Base-by-base conservation (phyloP, 2,888 invertebrate genomes). In the Rhorus exstirpatorius region DNA sequence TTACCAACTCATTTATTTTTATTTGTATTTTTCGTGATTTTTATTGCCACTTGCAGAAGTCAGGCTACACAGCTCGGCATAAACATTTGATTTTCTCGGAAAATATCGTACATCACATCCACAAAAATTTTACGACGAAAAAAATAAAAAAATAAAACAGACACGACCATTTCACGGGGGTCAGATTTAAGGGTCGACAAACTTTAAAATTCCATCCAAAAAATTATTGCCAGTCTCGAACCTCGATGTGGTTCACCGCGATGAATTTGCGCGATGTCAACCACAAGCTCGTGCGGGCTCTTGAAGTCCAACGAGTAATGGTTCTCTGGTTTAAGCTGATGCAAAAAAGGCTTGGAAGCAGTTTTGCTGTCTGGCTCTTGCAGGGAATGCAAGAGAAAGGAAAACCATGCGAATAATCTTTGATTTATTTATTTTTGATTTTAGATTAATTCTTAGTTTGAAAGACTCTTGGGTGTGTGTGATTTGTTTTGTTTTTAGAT, bases 31-130 rank as follows among this genome's bases (percentile, higher is more conserved):
- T n/a, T n/a, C n/a, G n/a, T n/a, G n/a, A n/a, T n/a, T 82, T 82
- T 84, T 82, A 84, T 63, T 31, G 41, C 77, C 31, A 38, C 41
- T 46, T 41, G 72, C 55, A 44, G 65, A 49, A 70, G 44, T 51
- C 71, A 51, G 31, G 38, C 61, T 71, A 61, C 53, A 51, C 58
- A 68, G 53, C 31, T 75, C 55, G 38, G 31, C 46, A 72, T 46
- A 21, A 72, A 72, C 49, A 35, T 61, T 61, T 61, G 26, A 74
- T 74, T 61, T 61, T 74, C 49, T 24, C 14, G 35, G 41, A 65
- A 65, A 72, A 60, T n/a, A 14, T 67, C 65, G 35, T 67, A 26
- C 26, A 63, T 44, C 63, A 49, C 49, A 10, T 8, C 17, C 41
- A 35, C 2, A 8, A 61, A 44, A 44, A 44, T 24, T 63, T 24